phyloP scores from a whole-genome alignment of 2,797 vertebrate species.

The Syncerus caffer region DNA sequence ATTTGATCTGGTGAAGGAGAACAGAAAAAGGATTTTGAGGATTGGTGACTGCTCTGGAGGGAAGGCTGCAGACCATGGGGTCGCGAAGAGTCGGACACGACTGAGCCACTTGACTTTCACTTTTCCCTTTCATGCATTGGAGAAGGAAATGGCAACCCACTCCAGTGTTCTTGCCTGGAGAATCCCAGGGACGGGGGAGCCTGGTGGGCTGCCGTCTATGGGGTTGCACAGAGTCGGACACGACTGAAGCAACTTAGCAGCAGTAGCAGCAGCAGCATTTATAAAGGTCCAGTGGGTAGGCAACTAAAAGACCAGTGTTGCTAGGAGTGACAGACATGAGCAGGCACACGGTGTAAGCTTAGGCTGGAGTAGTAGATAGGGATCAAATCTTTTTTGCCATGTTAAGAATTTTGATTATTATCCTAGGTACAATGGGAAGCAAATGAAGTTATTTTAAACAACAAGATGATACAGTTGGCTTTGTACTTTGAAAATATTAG shows the following conservation, averaged over 20 bases:
- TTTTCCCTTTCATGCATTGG: no score
- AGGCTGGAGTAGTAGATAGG: not conserved
- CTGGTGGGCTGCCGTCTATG: no score
- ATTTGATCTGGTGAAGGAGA: not conserved
- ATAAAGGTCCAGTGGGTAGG: not conserved
- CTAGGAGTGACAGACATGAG: not conserved
- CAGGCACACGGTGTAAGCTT: not conserved
- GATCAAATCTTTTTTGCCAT: not conserved
- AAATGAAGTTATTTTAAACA: slow-evolving; percentile 3
- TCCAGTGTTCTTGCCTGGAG: no score
- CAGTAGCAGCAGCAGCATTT: not conserved
- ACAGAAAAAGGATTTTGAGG: not conserved
- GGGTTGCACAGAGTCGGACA: no score
- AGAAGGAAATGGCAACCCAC: no score
- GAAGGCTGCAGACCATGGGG: no score
- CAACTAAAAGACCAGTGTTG: not conserved
- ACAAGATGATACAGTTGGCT: not conserved
- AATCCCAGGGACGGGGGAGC: no score
- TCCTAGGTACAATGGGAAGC: not conserved
- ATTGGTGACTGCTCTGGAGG: not conserved
- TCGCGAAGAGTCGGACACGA: no score
- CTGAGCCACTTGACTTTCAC: no score
- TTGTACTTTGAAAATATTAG: not conserved
- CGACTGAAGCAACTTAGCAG: no score
- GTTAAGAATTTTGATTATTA: not conserved